Evolutionary conservation across 2,888 invertebrate genomes (phyloP).

Genomic region (Graphium colonna): DNA sequence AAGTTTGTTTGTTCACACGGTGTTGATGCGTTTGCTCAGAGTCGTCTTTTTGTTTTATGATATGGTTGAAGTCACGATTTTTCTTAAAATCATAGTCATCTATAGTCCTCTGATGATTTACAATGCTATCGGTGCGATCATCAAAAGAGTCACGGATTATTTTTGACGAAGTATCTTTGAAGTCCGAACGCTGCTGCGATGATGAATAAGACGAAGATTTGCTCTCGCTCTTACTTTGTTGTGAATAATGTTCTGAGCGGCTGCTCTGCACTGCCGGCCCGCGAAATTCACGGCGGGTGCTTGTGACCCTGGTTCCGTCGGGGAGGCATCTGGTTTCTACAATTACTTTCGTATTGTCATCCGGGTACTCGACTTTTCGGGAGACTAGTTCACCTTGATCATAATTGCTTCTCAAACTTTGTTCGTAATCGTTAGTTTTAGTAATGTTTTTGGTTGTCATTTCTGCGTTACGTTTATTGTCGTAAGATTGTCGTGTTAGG

Average conservation of each 20-base stretch:
- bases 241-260: constrained; percentile 54
- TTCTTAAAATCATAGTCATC: constrained; percentile 50
- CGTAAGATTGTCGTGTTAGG: constrained; percentile 37
- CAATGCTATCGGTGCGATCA: constrained; percentile 45
- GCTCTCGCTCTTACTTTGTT: constrained; percentile 49
- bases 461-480: constrained; percentile 41
- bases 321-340: constrained; percentile 84
- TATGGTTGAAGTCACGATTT: constrained; percentile 24
- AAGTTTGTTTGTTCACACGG: constrained; percentile 24
- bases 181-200: constrained; percentile 45
- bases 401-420: constrained; percentile 41
- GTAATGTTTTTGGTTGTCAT: constrained; percentile 37
- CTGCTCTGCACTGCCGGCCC: constrained; percentile 53
- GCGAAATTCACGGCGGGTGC: constrained; percentile 83
- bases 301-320: constrained; percentile 84
- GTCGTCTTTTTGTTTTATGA: constrained; percentile 22
- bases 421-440: constrained; percentile 43
- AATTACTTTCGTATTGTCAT: constrained; percentile 83
- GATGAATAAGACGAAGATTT: constrained; percentile 46
- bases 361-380: constrained; percentile 81
- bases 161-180: constrained; percentile 47
- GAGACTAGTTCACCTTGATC: constrained; percentile 75
- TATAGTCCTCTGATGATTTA: constrained; percentile 57
- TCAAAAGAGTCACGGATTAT: constrained; percentile 42
- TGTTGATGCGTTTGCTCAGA: constrained; percentile 4